Percentiles rank a stretch among this genome's conserved stretches.
These are phyloP conservation scores for Terebella lapidaria DNA, from an alignment of 2,888 invertebrate genomes.

Conservation along the genomic window DNA sequence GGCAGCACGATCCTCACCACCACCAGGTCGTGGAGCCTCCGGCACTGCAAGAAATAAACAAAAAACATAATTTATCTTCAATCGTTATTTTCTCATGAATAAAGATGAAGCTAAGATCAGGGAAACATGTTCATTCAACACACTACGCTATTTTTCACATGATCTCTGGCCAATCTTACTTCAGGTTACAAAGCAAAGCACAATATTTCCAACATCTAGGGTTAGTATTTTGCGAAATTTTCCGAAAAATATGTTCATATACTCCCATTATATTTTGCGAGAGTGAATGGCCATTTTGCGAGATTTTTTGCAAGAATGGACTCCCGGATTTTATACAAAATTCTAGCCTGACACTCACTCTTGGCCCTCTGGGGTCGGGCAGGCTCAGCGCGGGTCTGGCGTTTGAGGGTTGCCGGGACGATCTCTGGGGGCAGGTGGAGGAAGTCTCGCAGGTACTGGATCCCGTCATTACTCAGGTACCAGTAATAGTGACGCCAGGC, in stretches of 20 bases:
- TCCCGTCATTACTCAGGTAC: slow-evolving; percentile 98
- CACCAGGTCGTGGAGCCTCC: slow-evolving; percentile 11
- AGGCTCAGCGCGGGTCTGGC: slow-evolving; percentile 80
- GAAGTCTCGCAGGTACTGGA: slow-evolving; percentile 85
- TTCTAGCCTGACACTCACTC: slow-evolving; percentile 17
- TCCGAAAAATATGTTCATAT: neutral
- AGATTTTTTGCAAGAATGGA: too few species aligned
- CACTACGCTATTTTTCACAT: too few species aligned
- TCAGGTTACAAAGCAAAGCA: too few species aligned
- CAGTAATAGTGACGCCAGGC: slow-evolving; percentile 99
- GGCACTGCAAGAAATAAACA: neutral
- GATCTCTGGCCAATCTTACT: too few species aligned
- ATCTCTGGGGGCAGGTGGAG: slow-evolving; percentile 96
- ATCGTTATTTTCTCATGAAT: neutral
- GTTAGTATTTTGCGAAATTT: neutral
- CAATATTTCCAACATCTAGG: too few species aligned
- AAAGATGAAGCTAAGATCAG: neutral
- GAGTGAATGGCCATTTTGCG: too few species aligned
- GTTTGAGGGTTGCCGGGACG: slow-evolving; percentile 93
- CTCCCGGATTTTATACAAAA: too few species aligned
- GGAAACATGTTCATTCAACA: too few species aligned
- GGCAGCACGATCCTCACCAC: slow-evolving; percentile 39
- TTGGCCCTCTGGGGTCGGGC: slow-evolving; percentile 50
- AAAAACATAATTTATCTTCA: neutral
- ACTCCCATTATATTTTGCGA: too few species aligned